Evolutionary conservation across 1,140 invertebrate species (phyloP).

Genomic region (Drosophila tropicalis): DNA sequence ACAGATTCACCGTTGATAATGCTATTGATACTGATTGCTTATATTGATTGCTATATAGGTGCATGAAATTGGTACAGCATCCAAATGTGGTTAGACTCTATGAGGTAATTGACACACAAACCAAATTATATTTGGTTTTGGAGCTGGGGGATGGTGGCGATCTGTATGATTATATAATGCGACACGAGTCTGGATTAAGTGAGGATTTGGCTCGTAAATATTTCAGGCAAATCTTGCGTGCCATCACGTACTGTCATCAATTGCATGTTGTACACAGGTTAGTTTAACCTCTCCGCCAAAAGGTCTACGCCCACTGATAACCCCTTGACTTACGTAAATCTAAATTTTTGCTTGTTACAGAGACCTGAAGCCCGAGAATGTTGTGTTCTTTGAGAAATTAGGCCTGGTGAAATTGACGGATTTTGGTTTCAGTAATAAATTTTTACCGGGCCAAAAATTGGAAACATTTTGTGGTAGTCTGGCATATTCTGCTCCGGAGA

Average conservation of each 20-base stretch:
- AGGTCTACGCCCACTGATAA: conserved; percentile 29
- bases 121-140: conserved; percentile 97
- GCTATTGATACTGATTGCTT: conserved; percentile 1
- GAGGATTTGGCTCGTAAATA: conserved; percentile 95
- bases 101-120: conserved; percentile 99
- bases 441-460: conserved; percentile 97
- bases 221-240: conserved; percentile 97
- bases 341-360: conserved; percentile 86
- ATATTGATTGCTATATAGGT: conserved; percentile 84
- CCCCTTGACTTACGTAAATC: conserved; percentile 55
- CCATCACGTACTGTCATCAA: conserved; percentile 99
- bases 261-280: conserved; percentile 94
- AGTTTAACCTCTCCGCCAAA: conserved; percentile 41
- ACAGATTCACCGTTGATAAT: not conserved
- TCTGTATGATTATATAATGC: conserved; percentile 99
- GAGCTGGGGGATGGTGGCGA: conserved; percentile 99
- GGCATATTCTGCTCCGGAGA: conserved; percentile 99
- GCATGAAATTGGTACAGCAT: conserved; percentile 99
- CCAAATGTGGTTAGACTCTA: conserved; percentile 99
- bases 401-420: conserved; percentile 99
- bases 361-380: conserved; percentile 99
- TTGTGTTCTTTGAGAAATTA: conserved; percentile 98
- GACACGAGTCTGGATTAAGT: conserved; percentile 92
- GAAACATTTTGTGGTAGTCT: conserved; percentile 99
- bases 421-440: conserved; percentile 99